phyloP scores from a whole-genome alignment of 2,797 vertebrate species.

The Sebastes nivosus region DNA sequence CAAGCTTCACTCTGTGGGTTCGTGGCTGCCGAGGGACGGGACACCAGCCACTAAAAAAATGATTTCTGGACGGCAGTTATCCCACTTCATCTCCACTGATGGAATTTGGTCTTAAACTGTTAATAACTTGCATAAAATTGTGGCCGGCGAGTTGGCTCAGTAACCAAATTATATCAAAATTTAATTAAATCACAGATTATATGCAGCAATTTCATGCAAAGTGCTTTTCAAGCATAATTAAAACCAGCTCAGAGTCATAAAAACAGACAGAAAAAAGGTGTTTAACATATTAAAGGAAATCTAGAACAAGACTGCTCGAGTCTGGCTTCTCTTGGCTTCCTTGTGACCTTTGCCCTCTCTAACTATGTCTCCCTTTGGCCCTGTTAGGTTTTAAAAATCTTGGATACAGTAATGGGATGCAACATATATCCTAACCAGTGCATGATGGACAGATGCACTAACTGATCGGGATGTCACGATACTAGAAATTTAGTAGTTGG shows the following conservation, averaged over 20 bases:
- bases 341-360: neutral
- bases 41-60: neutral
- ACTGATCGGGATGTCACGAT: neutral
- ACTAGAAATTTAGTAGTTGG: no score
- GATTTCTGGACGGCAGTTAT: neutral
- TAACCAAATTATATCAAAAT: neutral
- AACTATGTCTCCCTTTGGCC: neutral
- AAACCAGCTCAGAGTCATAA: neutral
- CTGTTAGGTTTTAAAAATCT: neutral
- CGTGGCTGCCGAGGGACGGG: neutral
- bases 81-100: neutral
- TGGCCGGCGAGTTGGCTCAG: neutral
- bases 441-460: neutral
- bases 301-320: neutral
- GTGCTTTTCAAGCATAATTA: neutral
- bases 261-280: neutral
- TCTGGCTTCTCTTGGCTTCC: neutral
- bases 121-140: neutral
- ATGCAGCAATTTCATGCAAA: neutral
- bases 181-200: neutral
- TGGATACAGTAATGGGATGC: neutral
- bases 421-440: neutral
- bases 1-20: constrained; percentile 2
- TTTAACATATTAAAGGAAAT: neutral
- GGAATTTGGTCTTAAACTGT: neutral